These are phyloP conservation scores for Tenthredo mesomela DNA, from an alignment of 2,888 invertebrate genomes.

Conservation along the genomic window DNA sequence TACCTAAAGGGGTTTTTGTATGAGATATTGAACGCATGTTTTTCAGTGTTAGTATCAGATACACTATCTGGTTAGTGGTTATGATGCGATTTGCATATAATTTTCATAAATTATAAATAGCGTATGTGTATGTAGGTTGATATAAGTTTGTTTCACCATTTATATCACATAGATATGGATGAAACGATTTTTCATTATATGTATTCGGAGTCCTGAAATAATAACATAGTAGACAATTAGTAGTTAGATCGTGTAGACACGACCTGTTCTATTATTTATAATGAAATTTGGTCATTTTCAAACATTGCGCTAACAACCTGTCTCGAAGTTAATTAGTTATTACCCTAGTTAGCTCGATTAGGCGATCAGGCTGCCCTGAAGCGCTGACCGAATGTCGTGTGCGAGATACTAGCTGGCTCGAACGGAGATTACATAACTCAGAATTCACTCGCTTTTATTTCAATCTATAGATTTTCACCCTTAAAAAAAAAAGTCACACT, in stretches of 20 bases:
- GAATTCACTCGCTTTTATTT: background rate
- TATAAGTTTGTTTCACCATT: background rate
- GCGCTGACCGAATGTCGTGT: background rate
- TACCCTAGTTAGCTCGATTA: slow-evolving; percentile 43
- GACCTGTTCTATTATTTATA: background rate
- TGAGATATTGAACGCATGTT: background rate
- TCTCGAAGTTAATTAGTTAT: slow-evolving; percentile 32
- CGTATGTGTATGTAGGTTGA: background rate
- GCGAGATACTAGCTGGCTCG: background rate
- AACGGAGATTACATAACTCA: background rate
- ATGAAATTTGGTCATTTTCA: slow-evolving; percentile 19
- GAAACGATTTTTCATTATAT: too few species aligned
- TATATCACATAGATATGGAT: background rate
- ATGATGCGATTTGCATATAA: background rate
- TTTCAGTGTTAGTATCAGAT: background rate
- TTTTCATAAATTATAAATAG: background rate
- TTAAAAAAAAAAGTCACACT: too few species aligned
- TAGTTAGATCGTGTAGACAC: background rate
- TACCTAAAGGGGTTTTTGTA: background rate
- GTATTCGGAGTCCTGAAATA: background rate
- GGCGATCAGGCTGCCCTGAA: slow-evolving; percentile 5
- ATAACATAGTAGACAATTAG: background rate
- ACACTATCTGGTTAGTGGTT: background rate
- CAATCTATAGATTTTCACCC: background rate
- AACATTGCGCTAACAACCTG: background rate